Percentiles rank a stretch among this genome's conserved stretches.
phyloP scores from a whole-genome alignment of 1,140 invertebrate genomes.

The Euwallacea similis region DNA sequence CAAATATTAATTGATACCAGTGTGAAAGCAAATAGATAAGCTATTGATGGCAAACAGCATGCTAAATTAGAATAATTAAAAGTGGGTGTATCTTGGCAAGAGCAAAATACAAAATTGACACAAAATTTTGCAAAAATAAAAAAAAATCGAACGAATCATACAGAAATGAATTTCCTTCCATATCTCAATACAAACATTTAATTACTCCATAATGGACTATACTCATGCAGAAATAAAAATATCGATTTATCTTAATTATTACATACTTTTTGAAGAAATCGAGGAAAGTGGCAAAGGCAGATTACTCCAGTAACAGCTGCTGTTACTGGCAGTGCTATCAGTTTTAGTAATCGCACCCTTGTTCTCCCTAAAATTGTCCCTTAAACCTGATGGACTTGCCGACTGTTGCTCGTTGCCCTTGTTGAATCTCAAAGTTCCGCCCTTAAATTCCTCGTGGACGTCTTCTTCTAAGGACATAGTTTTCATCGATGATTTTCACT shows the following conservation, averaged over 20 bases:
- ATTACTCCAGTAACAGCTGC: conserved; percentile 44
- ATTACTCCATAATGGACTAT: not conserved
- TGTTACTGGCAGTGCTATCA: conserved; percentile 40
- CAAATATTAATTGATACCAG: too few relatives aligned
- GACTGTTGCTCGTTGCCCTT: conserved; percentile 37
- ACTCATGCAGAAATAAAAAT: not conserved
- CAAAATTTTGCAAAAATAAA: too few relatives aligned
- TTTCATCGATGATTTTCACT: conserved; percentile 29
- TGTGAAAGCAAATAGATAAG: too few relatives aligned
- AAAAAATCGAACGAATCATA: too few relatives aligned
- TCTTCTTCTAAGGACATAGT: conserved; percentile 48
- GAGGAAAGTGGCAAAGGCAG: conserved; percentile 45
- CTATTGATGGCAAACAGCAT: too few relatives aligned
- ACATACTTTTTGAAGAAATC: conserved; percentile 45
- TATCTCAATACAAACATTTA: not conserved
- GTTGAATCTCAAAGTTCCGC: conserved; percentile 46
- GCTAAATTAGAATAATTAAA: too few relatives aligned
- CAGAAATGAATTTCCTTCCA: not conserved
- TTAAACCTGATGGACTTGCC: conserved; percentile 32
- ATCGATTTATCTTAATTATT: conserved; percentile 17
- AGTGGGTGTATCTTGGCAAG: too few relatives aligned
- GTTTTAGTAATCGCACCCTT: conserved; percentile 35
- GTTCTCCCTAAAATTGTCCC: conserved; percentile 32
- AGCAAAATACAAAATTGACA: not conserved
- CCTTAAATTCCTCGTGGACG: conserved; percentile 48